Evolutionary conservation across 2,113 vertebrate species (phyloP).

Genomic region (Phylloscopus whistleri): DNA sequence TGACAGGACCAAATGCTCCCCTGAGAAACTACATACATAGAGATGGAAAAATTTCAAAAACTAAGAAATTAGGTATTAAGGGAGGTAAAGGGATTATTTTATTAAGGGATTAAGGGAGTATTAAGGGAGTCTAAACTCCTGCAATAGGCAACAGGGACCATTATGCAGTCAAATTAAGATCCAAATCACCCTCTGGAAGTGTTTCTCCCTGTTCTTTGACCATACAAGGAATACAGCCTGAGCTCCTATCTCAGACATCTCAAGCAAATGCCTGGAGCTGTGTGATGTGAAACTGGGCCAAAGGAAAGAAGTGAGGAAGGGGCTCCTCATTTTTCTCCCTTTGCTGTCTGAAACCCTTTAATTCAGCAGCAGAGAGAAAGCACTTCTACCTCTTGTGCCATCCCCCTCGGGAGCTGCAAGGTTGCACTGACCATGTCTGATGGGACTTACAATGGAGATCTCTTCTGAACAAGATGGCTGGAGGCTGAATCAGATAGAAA

Average conservation of each 20-base stretch:
- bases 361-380: neutral
- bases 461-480: neutral
- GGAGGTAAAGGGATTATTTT: neutral
- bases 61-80: neutral
- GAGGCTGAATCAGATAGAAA: neutral
- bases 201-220: neutral
- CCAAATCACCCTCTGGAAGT: neutral
- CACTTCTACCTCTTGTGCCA: neutral
- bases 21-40: neutral
- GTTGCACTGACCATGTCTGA: neutral
- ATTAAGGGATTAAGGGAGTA: neutral
- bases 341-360: neutral
- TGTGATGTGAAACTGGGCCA: neutral
- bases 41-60: neutral
- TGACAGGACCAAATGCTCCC: neutral
- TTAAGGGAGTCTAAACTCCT: neutral
- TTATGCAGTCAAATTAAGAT: neutral
- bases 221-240: constrained; percentile 12
- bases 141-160: neutral
- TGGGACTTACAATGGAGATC: neutral
- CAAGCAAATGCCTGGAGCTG: neutral
- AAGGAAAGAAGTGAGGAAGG: neutral
- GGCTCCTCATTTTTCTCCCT: neutral
- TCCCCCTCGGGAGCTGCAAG: neutral
- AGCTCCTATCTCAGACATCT: constrained; percentile 25